These are phyloP conservation scores for Pyrgilauda ruficollis DNA, from an alignment of 2,113 vertebrate genomes.

Conservation along the genomic window DNA sequence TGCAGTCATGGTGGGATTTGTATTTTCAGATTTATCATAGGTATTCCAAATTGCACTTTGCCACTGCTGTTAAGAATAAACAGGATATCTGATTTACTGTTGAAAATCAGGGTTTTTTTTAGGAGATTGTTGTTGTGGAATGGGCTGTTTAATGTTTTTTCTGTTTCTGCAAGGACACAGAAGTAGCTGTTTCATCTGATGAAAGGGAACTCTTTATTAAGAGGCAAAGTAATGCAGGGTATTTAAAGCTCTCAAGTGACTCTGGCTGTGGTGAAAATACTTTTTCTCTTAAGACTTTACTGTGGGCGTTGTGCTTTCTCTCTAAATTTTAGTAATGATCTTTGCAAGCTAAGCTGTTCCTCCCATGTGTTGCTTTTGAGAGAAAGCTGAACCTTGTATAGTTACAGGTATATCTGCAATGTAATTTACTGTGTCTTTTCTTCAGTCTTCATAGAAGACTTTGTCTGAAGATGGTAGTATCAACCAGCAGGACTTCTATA, in stretches of 20 bases:
- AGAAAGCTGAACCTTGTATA: neutral
- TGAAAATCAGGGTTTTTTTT: neutral
- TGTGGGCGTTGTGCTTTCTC: neutral
- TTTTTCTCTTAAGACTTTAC: neutral
- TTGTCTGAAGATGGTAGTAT: neutral
- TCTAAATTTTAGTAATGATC: neutral
- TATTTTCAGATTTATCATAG: neutral
- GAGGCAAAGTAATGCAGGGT: conserved; percentile 5
- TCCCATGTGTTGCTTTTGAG: neutral
- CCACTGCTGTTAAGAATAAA: neutral
- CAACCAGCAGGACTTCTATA: neutral
- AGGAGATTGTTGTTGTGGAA: neutral
- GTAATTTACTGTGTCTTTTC: neutral
- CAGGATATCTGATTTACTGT: conserved; percentile 5
- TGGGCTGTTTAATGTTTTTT: neutral
- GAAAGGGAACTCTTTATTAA: conserved; percentile 23
- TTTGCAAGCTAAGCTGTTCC: neutral
- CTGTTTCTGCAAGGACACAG: neutral
- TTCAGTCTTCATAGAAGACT: neutral
- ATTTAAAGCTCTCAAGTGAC: conserved; percentile 39
- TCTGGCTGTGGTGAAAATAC: neutral
- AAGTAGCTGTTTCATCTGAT: neutral
- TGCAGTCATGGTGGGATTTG: neutral
- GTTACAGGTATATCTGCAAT: neutral
- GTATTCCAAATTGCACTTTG: neutral